phyloP scores from a whole-genome alignment of 2,797 vertebrate genomes.

The Discoglossus pictus region DNA sequence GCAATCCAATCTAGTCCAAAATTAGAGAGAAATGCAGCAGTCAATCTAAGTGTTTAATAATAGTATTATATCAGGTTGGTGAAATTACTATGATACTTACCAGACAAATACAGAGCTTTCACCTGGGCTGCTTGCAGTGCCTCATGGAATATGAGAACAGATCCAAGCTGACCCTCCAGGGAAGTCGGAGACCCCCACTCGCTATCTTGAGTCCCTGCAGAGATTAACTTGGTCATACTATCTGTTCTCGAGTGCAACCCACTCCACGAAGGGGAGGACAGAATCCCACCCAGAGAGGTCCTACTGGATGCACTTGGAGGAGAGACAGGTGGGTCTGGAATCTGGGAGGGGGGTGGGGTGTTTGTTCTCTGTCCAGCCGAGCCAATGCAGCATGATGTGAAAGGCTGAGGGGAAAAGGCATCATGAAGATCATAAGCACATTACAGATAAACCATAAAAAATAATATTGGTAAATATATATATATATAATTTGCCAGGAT shows the following conservation, averaged over 20 bases:
- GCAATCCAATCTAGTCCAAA: no score
- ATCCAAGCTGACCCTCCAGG: slow-evolving; percentile 90
- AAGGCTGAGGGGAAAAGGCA: no score
- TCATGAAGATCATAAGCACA: no score
- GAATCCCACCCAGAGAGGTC: slow-evolving; percentile 85
- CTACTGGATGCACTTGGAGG: slow-evolving; percentile 75
- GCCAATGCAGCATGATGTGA: slow-evolving; percentile 93
- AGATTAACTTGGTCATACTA: slow-evolving; percentile 89
- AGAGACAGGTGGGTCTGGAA: slow-evolving; percentile 90
- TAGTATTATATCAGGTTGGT: no score
- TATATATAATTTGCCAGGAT: no score
- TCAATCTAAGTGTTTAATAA: no score
- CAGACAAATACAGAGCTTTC: slow-evolving; percentile 88
- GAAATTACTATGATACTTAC: slow-evolving; percentile 68
- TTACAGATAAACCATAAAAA: no score
- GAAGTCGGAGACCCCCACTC: slow-evolving; percentile 98
- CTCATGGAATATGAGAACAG: slow-evolving; percentile 89
- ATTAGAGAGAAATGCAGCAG: no score
- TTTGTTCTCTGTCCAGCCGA: slow-evolving; percentile 96
- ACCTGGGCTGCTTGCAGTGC: slow-evolving; percentile 82
- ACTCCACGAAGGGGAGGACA: slow-evolving; percentile 82
- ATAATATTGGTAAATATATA: no score
- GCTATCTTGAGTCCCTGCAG: slow-evolving; percentile 95
- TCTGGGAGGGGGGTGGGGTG: slow-evolving; percentile 94
- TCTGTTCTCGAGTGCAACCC: slow-evolving; percentile 84